phyloP scores from a whole-genome alignment of 30 jellyfish, hydroid and myxozoan genomes.

The Aurelia sp. region DNA sequence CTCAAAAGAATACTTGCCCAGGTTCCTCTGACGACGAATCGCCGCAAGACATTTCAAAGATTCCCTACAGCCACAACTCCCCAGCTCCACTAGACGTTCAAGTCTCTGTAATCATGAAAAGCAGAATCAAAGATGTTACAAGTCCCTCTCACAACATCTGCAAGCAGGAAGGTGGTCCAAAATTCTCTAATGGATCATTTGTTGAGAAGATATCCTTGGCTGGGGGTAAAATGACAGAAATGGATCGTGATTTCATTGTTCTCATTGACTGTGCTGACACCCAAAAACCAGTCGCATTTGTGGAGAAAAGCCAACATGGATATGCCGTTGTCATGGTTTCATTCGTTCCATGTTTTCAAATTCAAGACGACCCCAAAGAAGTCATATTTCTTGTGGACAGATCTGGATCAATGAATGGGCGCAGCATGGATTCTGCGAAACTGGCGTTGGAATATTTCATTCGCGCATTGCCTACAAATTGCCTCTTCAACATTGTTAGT shows the following conservation, averaged over 20 bases:
- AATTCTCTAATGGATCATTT: background rate
- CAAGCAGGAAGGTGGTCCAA: background rate
- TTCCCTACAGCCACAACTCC: background rate
- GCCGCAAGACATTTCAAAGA: background rate
- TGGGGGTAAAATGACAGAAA: background rate
- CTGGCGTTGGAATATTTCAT: background rate
- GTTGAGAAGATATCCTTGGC: background rate
- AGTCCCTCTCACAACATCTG: background rate
- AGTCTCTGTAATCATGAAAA: background rate
- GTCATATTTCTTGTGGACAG: constrained; percentile 14
- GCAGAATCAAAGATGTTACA: background rate
- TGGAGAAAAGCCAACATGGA: constrained; percentile 1
- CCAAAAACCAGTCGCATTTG: background rate
- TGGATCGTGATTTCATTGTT: constrained; percentile 3
- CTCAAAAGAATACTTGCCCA: background rate
- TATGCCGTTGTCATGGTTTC: constrained; percentile 26
- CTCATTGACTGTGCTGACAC: background rate
- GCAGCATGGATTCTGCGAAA: constrained; percentile 1
- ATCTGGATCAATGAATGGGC: constrained; percentile 3
- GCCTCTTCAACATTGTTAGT: constrained; percentile 11
- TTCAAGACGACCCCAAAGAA: constrained; percentile 12
- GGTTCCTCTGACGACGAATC: background rate
- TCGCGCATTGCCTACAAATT: background rate
- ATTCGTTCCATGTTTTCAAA: background rate
- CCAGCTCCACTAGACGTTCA: background rate